Percentiles rank a stretch among this genome's conserved stretches.
Conservation (phyloP, 92 coral and sea anemone genomes). For the Galaxea fascicularis region DNA sequence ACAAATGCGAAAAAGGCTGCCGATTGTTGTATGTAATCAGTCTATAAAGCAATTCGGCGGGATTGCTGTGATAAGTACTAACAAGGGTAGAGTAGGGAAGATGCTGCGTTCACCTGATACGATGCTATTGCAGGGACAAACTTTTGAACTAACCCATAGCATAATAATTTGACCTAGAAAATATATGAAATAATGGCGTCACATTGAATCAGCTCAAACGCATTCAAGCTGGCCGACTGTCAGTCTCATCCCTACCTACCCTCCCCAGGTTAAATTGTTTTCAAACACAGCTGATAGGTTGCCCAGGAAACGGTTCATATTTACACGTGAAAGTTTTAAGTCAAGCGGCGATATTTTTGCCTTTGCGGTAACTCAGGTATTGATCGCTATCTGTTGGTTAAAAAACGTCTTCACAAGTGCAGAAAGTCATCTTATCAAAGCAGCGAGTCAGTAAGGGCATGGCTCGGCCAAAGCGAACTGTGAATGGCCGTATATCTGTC, state of each 20-base stretch:
- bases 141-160: too few species aligned
- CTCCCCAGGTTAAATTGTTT: conserved; percentile 28
- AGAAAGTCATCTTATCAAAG: conserved; percentile 54
- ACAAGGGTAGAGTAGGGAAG: conserved; percentile 38
- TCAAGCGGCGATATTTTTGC: conserved; percentile 29
- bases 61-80: not conserved
- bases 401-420: conserved; percentile 38
- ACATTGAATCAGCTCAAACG: not conserved
- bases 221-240: not conserved
- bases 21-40: not conserved
- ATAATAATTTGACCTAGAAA: not conserved
- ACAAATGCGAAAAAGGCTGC: not conserved
- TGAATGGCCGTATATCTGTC: conserved; percentile 90
- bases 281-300: conserved; percentile 44
- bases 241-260: conserved; percentile 9
- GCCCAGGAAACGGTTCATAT: conserved; percentile 78
- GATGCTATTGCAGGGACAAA: not conserved
- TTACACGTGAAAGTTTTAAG: conserved; percentile 74
- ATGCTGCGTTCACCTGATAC: too few species aligned
- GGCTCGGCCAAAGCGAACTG: conserved; percentile 67
- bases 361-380: conserved; percentile 32
- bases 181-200: not conserved
- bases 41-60: too few species aligned
- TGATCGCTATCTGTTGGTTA: conserved; percentile 47
- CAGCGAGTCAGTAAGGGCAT: conserved; percentile 35